Evolutionary conservation across 2,797 vertebrate species (phyloP).

Genomic region (Scleropages formosus): DNA sequence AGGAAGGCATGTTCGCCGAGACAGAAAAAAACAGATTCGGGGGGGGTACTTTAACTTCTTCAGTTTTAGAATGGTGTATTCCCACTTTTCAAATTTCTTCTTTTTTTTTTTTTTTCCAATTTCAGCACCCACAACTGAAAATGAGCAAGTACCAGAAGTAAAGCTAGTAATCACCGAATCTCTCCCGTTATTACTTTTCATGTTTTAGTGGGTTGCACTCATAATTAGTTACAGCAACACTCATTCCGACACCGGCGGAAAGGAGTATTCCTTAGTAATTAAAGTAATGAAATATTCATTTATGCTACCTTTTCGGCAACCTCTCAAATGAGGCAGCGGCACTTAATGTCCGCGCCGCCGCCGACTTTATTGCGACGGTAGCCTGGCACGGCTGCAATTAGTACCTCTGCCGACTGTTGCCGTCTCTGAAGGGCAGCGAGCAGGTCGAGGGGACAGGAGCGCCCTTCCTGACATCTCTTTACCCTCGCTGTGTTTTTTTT

Average conservation of each 20-base stretch:
- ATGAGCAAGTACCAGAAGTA: constrained; percentile 52
- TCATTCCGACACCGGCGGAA: constrained; percentile 90
- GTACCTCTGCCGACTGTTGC: constrained; percentile 87
- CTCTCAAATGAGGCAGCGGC: constrained; percentile 94
- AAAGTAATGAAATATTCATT: constrained; percentile 99
- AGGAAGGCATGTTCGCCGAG: constrained; percentile 34
- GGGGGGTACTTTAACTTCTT: constrained; percentile 25
- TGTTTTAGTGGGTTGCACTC: constrained; percentile 80
- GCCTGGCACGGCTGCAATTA: constrained; percentile 97
- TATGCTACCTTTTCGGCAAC: constrained; percentile 97
- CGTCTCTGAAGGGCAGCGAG: constrained; percentile 84
- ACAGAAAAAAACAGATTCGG: background rate
- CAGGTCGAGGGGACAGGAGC: constrained; percentile 74
- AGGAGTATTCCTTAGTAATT: constrained; percentile 98
- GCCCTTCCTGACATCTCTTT: constrained; percentile 29
- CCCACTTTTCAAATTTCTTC: constrained; percentile 44
- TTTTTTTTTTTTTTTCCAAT: constrained; percentile 28
- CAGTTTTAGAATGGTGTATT: constrained; percentile 17
- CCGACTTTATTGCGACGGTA: constrained; percentile 96
- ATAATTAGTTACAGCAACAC: constrained; percentile 86
- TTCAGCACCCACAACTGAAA: constrained; percentile 51
- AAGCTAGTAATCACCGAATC: constrained; percentile 87
- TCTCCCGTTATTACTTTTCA: constrained; percentile 89
- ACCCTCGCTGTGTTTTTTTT: constrained; percentile 54
- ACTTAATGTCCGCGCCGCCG: constrained; percentile 93